Base-by-base conservation (phyloP, 2,888 invertebrate genomes). In the Mellilla xanthometata region DNA sequence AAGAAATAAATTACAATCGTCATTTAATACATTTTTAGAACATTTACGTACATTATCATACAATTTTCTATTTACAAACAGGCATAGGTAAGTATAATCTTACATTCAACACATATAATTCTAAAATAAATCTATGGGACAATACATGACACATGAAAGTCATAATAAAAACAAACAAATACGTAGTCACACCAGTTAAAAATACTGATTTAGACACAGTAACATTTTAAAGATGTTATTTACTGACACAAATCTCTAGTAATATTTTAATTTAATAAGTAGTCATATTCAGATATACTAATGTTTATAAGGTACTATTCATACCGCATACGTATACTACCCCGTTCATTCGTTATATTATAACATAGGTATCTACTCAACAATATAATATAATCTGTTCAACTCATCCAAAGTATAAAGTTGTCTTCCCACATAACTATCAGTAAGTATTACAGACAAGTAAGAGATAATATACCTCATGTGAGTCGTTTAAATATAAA, bases 21-120 rank as follows among this genome's bases (percentile, higher is more conserved):
- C 72, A 78, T 84, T 78, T 82, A 76, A 71, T 79, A 79, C 77
- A 76, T 78, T 78, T 19, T 82, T 71, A 80, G 64, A 76, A 77
- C 63, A 65, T 54, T 48, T 51, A 77, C 72, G 73, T 84, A 82
- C 72, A 81, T 68, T 79, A 70, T 74, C 72, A 78, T 70, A 60
- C 56, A 58, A 72, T 84, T 85, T 81, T 84, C 64, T 85, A 84
- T 88, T 72, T 88, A 86, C 79, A 88, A 61, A 69, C 56, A 61
- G 59, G 55, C 58, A 59, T 59, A 56, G 47, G 59, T 60, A 65
- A 61, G 35, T 46, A 47, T 38, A 53, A 52, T 48, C 46, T 48
- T 34, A 46, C 31, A 54, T 47, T 45, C 54, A 56, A 50, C 46
- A 52, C 48, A 53, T 56, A 52, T 9, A 7, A 15, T 36, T n/a